Percentiles rank a stretch among this genome's conserved stretches.
These are phyloP conservation scores for Dolichoris vasculosae DNA, from an alignment of 1,140 invertebrate species.

Conservation along the genomic window DNA sequence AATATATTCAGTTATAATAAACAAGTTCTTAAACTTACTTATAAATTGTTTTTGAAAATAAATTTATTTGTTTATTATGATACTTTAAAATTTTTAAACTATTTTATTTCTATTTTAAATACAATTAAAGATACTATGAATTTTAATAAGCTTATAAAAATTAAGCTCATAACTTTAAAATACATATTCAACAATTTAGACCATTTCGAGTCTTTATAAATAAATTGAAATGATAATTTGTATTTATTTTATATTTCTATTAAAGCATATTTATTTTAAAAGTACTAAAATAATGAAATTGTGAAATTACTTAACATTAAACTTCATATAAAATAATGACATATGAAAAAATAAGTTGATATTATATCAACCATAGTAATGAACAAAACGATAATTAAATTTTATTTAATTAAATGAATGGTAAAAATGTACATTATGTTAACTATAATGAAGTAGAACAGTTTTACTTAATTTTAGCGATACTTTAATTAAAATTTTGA, in stretches of 20 bases:
- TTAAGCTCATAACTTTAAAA: neutral
- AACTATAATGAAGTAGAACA: neutral
- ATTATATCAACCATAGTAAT: neutral
- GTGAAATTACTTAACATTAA: neutral
- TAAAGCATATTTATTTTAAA: neutral
- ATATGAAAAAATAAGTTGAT: neutral
- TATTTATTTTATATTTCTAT: neutral
- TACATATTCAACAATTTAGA: no score
- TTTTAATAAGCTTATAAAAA: neutral
- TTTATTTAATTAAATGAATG: neutral
- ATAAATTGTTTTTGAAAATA: neutral
- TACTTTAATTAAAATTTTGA: neutral
- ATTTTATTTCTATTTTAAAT: neutral
- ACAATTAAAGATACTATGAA: neutral
- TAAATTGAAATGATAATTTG: neutral
- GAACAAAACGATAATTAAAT: neutral
- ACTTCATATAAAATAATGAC: neutral
- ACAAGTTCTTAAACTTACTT: no score
- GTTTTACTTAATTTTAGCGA: neutral
- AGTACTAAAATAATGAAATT: neutral
- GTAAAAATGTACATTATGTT: neutral
- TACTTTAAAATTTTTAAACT: neutral
- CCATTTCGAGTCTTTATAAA: no score
- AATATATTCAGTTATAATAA: no score
- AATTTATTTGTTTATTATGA: no score